Conservation (phyloP, 1,140 invertebrate genomes). For the Apocrypta bakeri region DNA sequence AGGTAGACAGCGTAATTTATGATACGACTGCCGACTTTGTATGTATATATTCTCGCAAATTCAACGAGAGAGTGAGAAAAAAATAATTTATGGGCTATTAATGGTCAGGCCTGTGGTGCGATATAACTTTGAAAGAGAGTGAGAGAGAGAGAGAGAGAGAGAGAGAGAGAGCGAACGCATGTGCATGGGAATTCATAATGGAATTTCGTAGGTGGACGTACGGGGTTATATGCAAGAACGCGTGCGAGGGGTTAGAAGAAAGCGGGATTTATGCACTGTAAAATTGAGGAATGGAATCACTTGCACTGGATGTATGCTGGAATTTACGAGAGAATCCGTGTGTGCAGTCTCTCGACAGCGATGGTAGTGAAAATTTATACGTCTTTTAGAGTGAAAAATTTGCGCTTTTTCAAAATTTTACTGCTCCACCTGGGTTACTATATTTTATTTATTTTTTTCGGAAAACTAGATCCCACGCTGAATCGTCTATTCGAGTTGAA, state of each 20-base stretch:
- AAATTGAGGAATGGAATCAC: constrained; percentile 2
- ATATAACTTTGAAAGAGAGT: background rate
- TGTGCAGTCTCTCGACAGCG: background rate
- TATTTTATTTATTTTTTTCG: no score
- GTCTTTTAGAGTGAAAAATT: background rate
- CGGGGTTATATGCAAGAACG: background rate
- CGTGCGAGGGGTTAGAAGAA: background rate
- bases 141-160: no score
- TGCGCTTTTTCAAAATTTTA: background rate
- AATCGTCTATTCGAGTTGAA: no score
- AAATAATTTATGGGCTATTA: background rate
- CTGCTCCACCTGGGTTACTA: no score
- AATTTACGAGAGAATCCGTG: background rate
- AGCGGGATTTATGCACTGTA: background rate
- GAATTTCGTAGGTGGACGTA: background rate
- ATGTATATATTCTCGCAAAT: background rate
- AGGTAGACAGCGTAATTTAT: background rate
- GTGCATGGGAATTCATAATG: background rate
- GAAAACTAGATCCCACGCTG: no score
- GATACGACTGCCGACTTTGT: background rate
- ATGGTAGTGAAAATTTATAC: background rate
- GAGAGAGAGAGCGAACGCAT: no score
- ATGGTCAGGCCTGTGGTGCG: background rate
- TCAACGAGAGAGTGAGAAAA: background rate
- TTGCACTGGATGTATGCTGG: background rate